Conservation (phyloP, 92 coral and sea anemone species). For the Palythoa grandiflora region DNA sequence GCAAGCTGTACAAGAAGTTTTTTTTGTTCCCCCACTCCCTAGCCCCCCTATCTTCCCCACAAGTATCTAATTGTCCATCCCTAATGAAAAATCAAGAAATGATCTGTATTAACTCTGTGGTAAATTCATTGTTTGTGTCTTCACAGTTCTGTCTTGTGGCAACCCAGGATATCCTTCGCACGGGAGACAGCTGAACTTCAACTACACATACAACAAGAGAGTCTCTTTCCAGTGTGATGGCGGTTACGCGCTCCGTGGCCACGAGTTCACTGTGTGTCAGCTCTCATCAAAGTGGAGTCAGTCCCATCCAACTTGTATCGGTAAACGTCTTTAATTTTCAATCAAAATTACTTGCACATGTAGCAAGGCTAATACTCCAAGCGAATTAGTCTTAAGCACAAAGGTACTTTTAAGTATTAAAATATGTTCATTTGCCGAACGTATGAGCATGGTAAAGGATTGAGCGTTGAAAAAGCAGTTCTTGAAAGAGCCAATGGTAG, state of each 20-base stretch:
- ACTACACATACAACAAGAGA: constrained; percentile 64
- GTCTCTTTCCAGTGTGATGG: constrained; percentile 66
- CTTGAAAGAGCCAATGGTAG: too few relatives aligned
- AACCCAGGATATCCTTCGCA: constrained; percentile 64
- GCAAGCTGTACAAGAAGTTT: too few relatives aligned
- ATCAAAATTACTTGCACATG: too few relatives aligned
- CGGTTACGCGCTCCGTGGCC: constrained; percentile 77
- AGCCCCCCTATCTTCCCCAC: too few relatives aligned
- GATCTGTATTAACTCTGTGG: neutral
- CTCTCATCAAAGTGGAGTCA: constrained; percentile 75
- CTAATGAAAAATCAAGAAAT: too few relatives aligned
- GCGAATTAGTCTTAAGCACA: neutral
- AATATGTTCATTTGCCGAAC: too few relatives aligned
- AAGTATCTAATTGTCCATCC: too few relatives aligned
- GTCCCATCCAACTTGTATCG: constrained; percentile 56
- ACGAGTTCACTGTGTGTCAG: constrained; percentile 63
- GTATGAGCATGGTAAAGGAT: too few relatives aligned
- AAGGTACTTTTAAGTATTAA: too few relatives aligned
- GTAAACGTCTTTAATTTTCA: constrained; percentile 37
- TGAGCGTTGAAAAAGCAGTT: too few relatives aligned
- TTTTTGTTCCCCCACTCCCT: too few relatives aligned
- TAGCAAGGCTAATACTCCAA: neutral
- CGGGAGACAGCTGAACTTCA: constrained; percentile 54
- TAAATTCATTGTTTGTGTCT: neutral
- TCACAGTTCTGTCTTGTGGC: constrained; percentile 73